These are phyloP conservation scores for Horisme vitalbata DNA, from an alignment of 2,888 invertebrate genomes.

Conservation along the genomic window DNA sequence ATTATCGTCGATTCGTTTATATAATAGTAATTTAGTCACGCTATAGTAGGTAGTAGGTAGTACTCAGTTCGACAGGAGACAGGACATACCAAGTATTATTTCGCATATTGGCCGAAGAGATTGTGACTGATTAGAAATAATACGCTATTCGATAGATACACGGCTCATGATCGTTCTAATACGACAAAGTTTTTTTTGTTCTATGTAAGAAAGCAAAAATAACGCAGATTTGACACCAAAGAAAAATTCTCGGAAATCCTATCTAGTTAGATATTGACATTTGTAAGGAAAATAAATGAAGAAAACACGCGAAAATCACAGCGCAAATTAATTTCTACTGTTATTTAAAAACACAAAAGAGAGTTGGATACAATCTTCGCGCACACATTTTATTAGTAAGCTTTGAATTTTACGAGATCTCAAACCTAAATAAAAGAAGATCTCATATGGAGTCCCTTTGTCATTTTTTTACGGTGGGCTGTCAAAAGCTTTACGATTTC, in stretches of 20 bases:
- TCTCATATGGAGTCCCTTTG: slow-evolving; percentile 71
- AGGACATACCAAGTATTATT: too few relatives aligned
- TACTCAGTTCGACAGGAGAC: too few relatives aligned
- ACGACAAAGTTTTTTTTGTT: too few relatives aligned
- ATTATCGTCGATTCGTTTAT: too few relatives aligned
- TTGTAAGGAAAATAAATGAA: slow-evolving; percentile 42
- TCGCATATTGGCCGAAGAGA: too few relatives aligned
- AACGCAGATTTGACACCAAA: slow-evolving; percentile 15
- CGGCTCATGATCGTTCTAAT: too few relatives aligned
- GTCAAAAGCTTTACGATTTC: slow-evolving; percentile 74
- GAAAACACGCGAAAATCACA: slow-evolving; percentile 45
- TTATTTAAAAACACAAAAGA: slow-evolving; percentile 50
- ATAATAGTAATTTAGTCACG: too few relatives aligned
- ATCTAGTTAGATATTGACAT: slow-evolving; percentile 32
- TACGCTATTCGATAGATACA: too few relatives aligned
- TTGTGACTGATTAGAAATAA: too few relatives aligned
- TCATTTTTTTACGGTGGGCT: slow-evolving; percentile 72
- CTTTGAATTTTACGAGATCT: slow-evolving; percentile 67
- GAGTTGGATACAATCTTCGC: slow-evolving; percentile 55
- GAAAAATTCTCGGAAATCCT: slow-evolving; percentile 33
- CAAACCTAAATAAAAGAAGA: slow-evolving; percentile 69
- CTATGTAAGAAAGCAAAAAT: too few relatives aligned
- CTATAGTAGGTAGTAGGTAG: too few relatives aligned
- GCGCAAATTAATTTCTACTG: slow-evolving; percentile 51
- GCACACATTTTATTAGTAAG: slow-evolving; percentile 67